Evolutionary conservation across 53 echinoderm and acorn worm genomes (phyloP), one percentile per base, ranked within the genome.

Genomic region (Pentamera pediparva): DNA sequence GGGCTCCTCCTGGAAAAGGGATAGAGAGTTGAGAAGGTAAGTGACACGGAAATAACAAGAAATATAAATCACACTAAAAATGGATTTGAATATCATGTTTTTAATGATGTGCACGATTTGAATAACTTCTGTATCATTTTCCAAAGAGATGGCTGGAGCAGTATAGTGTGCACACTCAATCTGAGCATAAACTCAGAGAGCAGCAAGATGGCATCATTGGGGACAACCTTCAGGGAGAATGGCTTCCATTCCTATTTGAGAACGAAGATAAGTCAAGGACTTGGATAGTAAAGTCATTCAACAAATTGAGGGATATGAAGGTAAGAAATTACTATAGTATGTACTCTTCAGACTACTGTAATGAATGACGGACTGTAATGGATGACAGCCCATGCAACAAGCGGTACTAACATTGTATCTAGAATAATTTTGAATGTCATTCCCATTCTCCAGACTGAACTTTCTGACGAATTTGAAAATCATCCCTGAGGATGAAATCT

Each of bases 291-390:
- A 39, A 39, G 27, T 64, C 9, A 34, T 64, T 7, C 65, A 64
- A 11, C 65, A 64, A 64, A 18, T 24, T 17, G 65, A 64, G 25
- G 65, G 65, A 24, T 64, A 64, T 37, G 65, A 64, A 39, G 6
- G 65, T 59, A 27, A 6, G 31, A 59, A 27, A 4, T 27, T 17
- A 59, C 26, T 59, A 27, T 29, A 10, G 32, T 29, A 10, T 32
- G 19, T 8, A 12, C 19, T 20, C 24, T 50, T 50, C 4, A 5
- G 51, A 24, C 24, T 20, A 19, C 51, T 20, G 4, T 50, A 4
- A 50, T 9, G 7, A 24, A 7, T 3, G 51, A 20, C 19, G 19
- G 51, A 50, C 5, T 19, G 50, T 19, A 24, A 24, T 19, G 51
- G 51, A 2, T 50, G 5, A 2, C 0, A n/a, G n/a, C n/a, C n/a